Evolutionary conservation across 1,140 invertebrate genomes (phyloP), one percentile per base, ranked within the genome.

Genomic region (Tenebrio molitor): DNA sequence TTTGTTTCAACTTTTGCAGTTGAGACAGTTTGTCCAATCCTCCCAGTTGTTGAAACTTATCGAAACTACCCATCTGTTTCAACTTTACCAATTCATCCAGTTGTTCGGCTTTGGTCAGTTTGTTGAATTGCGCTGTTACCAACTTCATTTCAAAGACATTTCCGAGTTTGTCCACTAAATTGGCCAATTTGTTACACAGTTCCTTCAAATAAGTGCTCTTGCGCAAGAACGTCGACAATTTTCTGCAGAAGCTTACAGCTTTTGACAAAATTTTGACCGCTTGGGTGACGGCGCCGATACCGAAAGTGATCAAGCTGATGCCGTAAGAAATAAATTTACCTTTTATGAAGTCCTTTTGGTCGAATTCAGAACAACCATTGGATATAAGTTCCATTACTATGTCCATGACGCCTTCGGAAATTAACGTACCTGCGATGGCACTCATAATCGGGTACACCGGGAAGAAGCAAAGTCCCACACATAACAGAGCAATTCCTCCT

Each of bases 251-350:
- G 1, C 21, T 29, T 6, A 58, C 21, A 29, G 50, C 50, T 58
- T 58, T 58, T 14, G 50, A 25, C 10, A 58, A 6, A 12, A 58
- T 58, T 58, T 58, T 58, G 10, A 58, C 23, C 0, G 50, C 25
- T 29, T 58, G 50, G 1, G 21, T 23, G 4, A 58, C 29, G 10
- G 50, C 50, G 10, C 50, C 29, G 0, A 58, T n/a, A 1, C 50
- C 50, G 14, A 58, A 58, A 58, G 21, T 58, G 7, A 58, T 12
- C 12, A 58, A 14, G 6, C 7, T 5, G 14, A 58, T 12, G 1
- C 50, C 50, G 16, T 58, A 58, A 3, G 50, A 58, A 2, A 58
- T 25, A 2, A 25, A 21, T 58, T 58, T 58, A n/a, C 12, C 23
- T 25, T 58, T 58, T n/a, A 58, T 29, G 10, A 29, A 58, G 12